These are phyloP conservation scores for Agrilus biguttatus DNA, from an alignment of 2,888 invertebrate genomes.

Conservation along the genomic window DNA sequence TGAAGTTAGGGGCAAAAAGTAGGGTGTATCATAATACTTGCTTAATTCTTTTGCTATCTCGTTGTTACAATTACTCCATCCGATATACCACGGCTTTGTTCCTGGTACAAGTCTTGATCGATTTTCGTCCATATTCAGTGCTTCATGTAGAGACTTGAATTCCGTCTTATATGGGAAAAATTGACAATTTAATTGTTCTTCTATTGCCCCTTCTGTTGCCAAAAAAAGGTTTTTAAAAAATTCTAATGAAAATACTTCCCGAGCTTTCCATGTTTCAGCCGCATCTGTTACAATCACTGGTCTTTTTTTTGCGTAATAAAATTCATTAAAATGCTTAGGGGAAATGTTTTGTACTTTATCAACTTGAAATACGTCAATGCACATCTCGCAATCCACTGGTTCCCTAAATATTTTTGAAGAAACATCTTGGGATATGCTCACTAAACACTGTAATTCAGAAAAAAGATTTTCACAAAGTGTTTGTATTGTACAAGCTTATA, in stretches of 20 bases:
- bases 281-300: constrained; percentile 83
- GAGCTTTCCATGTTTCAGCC: constrained; percentile 66
- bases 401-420: constrained; percentile 46
- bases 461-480: neutral
- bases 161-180: constrained; percentile 91
- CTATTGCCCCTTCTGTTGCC: constrained; percentile 27
- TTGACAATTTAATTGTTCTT: constrained; percentile 51
- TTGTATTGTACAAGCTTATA: too few species aligned
- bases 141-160: constrained; percentile 62
- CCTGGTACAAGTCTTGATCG: constrained; percentile 43
- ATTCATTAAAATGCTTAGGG: constrained; percentile 52
- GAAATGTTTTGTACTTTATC: constrained; percentile 52
- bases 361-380: constrained; percentile 46
- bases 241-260: constrained; percentile 44
- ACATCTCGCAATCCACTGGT: constrained; percentile 69
- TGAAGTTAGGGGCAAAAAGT: constrained; percentile 74
- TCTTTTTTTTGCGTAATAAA: constrained; percentile 59
- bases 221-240: constrained; percentile 72
- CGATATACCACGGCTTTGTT: constrained; percentile 46
- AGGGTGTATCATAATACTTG: constrained; percentile 67
- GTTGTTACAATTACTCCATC: constrained; percentile 89
- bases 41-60: constrained; percentile 64
- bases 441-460: constrained; percentile 20
- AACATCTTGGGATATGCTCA: constrained; percentile 23
- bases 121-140: constrained; percentile 62